Conservation (phyloP, 2,888 invertebrate species). For the Periphyllus acericola region DNA sequence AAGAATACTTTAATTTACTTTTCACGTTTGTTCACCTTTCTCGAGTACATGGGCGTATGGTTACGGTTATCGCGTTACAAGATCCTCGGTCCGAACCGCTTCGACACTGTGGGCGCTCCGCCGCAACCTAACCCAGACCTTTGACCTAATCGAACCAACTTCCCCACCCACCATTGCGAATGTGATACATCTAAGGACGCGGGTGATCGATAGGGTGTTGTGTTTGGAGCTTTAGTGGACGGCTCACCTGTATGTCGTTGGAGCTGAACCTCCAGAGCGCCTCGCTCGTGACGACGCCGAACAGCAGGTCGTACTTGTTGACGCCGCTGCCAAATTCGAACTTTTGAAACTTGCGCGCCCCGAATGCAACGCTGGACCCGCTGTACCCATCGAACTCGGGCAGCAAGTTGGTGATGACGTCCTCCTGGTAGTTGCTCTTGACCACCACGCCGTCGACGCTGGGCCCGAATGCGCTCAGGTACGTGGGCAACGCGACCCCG, state of each 20-base stretch:
- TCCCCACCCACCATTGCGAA: too few relatives aligned
- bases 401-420: conserved; percentile 76
- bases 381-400: conserved; percentile 62
- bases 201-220: too few relatives aligned
- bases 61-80: too few relatives aligned
- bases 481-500: conserved; percentile 83
- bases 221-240: too few relatives aligned
- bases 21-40: too few relatives aligned
- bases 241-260: conserved; percentile 65
- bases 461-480: conserved; percentile 89
- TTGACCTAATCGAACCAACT: too few relatives aligned
- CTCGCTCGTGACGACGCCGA: conserved; percentile 91
- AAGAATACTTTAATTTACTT: too few relatives aligned
- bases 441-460: conserved; percentile 95
- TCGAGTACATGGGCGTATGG: too few relatives aligned
- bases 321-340: conserved; percentile 69
- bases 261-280: conserved; percentile 81
- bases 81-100: too few relatives aligned
- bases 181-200: too few relatives aligned
- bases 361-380: conserved; percentile 59
- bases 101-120: too few relatives aligned
- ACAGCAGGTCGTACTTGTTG: conserved; percentile 82
- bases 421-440: conserved; percentile 85
- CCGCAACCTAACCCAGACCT: too few relatives aligned
- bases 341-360: conserved; percentile 60